These are phyloP conservation scores for Luperina testacea DNA, from an alignment of 2,888 invertebrate genomes.

Conservation along the genomic window DNA sequence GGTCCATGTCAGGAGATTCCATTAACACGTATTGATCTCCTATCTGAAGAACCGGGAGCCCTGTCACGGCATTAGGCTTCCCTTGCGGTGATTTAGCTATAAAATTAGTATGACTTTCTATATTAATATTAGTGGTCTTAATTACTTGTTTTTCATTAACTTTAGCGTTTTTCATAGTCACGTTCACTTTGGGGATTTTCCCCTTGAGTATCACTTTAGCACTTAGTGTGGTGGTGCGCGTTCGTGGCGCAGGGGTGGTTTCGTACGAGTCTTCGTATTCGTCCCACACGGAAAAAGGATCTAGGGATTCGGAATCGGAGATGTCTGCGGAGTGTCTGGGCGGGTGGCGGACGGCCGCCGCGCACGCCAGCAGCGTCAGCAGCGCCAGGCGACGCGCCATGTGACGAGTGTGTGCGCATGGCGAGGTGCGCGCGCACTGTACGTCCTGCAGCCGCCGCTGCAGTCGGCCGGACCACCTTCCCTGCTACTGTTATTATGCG, in stretches of 20 bases:
- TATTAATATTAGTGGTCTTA: constrained; percentile 86
- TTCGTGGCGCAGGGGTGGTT: constrained; percentile 73
- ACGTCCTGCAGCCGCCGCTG: constrained; percentile 72
- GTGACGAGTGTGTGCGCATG: constrained; percentile 88
- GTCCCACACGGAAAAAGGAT: constrained; percentile 82
- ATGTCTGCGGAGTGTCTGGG: constrained; percentile 69
- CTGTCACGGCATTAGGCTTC: constrained; percentile 66
- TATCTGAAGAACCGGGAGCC: constrained; percentile 68
- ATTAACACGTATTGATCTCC: constrained; percentile 77
- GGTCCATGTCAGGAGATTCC: constrained; percentile 68
- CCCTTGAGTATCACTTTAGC: constrained; percentile 83
- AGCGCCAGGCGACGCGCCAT: constrained; percentile 90
- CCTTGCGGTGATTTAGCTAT: constrained; percentile 78
- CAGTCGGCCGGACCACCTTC: constrained; percentile 77
- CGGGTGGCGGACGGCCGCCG: constrained; percentile 78
- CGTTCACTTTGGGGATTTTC: constrained; percentile 81
- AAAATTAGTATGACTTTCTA: constrained; percentile 87
- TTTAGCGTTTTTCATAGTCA: constrained; percentile 79
- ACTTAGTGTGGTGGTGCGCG: constrained; percentile 73
- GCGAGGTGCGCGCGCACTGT: constrained; percentile 89
- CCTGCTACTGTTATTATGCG: constrained; percentile 84
- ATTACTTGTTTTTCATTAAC: constrained; percentile 80
- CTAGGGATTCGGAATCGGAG: constrained; percentile 80
- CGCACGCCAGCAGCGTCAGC: constrained; percentile 85
- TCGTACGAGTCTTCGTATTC: constrained; percentile 83